Evolutionary conservation across 2,113 vertebrate species (phyloP).

Genomic region (Pagrus major): DNA sequence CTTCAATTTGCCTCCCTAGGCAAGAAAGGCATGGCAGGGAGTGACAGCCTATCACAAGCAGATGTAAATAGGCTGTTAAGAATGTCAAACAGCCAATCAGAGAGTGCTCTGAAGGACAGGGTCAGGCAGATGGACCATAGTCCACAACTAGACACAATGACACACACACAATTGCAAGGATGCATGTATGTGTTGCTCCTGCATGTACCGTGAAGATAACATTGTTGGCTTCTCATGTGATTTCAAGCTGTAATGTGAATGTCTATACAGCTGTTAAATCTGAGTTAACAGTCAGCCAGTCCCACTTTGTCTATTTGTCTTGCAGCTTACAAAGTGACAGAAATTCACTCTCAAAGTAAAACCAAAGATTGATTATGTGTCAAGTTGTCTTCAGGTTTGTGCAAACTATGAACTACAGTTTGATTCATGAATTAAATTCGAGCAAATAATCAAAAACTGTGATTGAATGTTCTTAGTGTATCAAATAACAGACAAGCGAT

Average conservation of each 20-base stretch:
- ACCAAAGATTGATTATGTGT: not conserved
- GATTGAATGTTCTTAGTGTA: not conserved
- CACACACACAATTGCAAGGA: conserved; percentile 2
- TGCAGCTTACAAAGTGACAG: not conserved
- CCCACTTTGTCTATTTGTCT: not conserved
- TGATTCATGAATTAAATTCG: not conserved
- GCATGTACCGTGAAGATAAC: not conserved
- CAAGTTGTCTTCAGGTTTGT: not conserved
- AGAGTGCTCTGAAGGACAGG: conserved; percentile 40
- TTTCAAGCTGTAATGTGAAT: not conserved
- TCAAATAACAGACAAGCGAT: too few relatives aligned
- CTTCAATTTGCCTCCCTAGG: conserved; percentile 59
- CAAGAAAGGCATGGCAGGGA: conserved; percentile 54
- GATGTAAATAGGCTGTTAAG: conserved; percentile 53
- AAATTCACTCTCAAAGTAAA: conserved; percentile 9
- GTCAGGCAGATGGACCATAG: conserved; percentile 72
- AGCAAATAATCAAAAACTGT: not conserved
- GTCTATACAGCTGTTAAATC: too few relatives aligned
- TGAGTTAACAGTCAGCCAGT: not conserved
- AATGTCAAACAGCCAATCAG: conserved; percentile 59
- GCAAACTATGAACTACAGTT: not conserved
- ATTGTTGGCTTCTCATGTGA: not conserved
- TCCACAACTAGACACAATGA: conserved; percentile 33
- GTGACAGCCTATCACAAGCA: conserved; percentile 71
- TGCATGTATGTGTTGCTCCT: not conserved